Percentiles rank a stretch among this genome's conserved stretches.
Evolutionary conservation across 2,797 vertebrate species (phyloP).

Genomic region (Myoxocephalus aenaeus): DNA sequence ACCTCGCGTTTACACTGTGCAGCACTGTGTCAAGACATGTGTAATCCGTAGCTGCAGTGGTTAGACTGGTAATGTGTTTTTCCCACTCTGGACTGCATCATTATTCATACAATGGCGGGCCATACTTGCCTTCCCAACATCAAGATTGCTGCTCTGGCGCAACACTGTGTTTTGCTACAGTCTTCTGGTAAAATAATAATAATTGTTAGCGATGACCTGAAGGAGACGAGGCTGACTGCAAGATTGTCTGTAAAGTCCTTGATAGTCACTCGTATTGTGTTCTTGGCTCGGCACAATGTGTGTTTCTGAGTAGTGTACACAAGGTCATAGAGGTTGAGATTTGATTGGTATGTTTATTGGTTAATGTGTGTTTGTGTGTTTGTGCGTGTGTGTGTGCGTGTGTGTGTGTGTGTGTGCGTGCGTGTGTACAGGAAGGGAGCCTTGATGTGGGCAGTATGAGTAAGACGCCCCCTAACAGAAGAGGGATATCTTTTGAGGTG

Average conservation of each 20-base stretch:
- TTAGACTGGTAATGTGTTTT: slow-evolving; percentile 6
- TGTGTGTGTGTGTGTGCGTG: slow-evolving; percentile 31
- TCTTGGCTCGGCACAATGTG: slow-evolving; percentile 26
- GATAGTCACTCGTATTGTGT: slow-evolving; percentile 12
- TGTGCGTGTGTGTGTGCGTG: slow-evolving; percentile 41
- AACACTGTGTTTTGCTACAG: slow-evolving; percentile 24
- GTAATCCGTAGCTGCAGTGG: slow-evolving; percentile 25
- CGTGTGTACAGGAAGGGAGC: slow-evolving; percentile 75
- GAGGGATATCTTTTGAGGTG: slow-evolving; percentile 98
- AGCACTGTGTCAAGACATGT: slow-evolving; percentile 19
- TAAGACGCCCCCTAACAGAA: slow-evolving; percentile 98
- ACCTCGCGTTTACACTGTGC: slow-evolving; percentile 18
- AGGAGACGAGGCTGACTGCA: slow-evolving; percentile 14
- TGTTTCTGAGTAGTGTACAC: slow-evolving; percentile 28
- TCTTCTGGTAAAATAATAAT: neutral
- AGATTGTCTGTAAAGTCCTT: slow-evolving; percentile 26
- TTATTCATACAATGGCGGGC: slow-evolving; percentile 38
- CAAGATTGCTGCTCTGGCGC: slow-evolving; percentile 28
- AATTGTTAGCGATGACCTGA: slow-evolving; percentile 15
- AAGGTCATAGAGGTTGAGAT: slow-evolving; percentile 44
- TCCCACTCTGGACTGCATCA: slow-evolving; percentile 20
- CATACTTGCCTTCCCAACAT: slow-evolving; percentile 7
- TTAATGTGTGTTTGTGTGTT: slow-evolving; percentile 44
- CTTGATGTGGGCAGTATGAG: slow-evolving; percentile 90
- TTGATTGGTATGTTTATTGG: slow-evolving; percentile 43